These are phyloP conservation scores for Drosophila nebulosa DNA, from an alignment of 1,140 invertebrate genomes.

Conservation along the genomic window DNA sequence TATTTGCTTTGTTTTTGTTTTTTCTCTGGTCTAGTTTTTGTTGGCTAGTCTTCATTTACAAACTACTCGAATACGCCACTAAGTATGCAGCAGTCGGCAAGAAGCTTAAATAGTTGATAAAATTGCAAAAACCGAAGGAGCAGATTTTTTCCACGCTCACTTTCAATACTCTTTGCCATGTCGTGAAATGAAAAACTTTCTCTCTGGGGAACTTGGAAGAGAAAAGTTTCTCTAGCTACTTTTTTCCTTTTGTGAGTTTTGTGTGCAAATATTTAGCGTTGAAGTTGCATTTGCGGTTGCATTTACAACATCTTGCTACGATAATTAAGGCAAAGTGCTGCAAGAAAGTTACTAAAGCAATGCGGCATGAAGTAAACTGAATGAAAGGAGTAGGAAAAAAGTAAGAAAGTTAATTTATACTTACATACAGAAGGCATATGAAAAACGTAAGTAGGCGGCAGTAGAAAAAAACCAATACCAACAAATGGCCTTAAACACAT, in stretches of 20 bases:
- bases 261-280: constrained; percentile 1
- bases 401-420: neutral
- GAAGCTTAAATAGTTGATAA: neutral
- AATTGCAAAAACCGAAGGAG: neutral
- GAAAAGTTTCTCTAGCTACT: neutral
- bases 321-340: constrained; percentile 1
- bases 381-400: neutral
- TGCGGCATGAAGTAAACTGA: neutral
- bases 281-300: constrained; percentile 6
- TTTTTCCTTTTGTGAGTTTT: neutral
- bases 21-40: neutral
- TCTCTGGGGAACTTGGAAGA: neutral
- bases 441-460: neutral
- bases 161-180: neutral
- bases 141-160: neutral
- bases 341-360: neutral
- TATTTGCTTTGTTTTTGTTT: neutral
- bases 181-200: neutral
- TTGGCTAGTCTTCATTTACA: neutral
- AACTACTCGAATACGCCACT: neutral
- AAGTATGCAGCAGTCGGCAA: neutral
- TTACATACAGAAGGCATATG: neutral
- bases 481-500: neutral
- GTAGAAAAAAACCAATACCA: neutral
- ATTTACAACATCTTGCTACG: neutral